phyloP scores from a whole-genome alignment of 2,113 vertebrate genomes.

The Pterocles gutturalis region DNA sequence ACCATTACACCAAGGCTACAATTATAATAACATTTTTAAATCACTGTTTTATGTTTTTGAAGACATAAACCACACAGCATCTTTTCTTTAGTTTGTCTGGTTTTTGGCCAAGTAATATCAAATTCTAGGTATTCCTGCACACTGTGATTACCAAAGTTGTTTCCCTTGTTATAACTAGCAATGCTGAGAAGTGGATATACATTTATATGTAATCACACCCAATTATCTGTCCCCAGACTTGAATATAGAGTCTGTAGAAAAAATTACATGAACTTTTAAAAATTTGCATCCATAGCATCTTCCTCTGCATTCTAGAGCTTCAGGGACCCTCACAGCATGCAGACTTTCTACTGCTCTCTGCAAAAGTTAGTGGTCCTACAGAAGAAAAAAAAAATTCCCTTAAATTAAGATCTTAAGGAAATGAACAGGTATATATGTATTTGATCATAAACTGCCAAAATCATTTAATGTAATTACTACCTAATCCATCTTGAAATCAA shows the following conservation, averaged over 20 bases:
- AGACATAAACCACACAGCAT: neutral
- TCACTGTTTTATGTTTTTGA: neutral
- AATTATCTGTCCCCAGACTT: neutral
- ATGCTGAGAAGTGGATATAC: neutral
- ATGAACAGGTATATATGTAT: neutral
- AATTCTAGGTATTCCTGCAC: neutral
- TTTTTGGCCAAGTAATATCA: neutral
- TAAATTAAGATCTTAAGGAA: neutral
- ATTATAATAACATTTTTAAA: neutral
- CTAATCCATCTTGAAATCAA: conserved; percentile 16
- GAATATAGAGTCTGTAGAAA: neutral
- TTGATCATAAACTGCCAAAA: conserved; percentile 14
- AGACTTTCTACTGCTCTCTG: neutral
- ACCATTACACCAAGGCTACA: neutral
- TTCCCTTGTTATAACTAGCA: neutral
- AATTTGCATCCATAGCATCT: neutral
- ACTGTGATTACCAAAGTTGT: neutral
- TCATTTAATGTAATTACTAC: conserved; percentile 26
- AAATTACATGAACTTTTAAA: neutral
- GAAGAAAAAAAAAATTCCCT: neutral
- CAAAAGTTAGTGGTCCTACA: neutral
- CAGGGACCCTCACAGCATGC: neutral
- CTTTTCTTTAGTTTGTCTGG: neutral
- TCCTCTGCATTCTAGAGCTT: neutral
- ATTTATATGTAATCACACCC: neutral